These are phyloP conservation scores for Lerista edwardsae DNA, from an alignment of 2,797 vertebrate species.

Conservation along the genomic window DNA sequence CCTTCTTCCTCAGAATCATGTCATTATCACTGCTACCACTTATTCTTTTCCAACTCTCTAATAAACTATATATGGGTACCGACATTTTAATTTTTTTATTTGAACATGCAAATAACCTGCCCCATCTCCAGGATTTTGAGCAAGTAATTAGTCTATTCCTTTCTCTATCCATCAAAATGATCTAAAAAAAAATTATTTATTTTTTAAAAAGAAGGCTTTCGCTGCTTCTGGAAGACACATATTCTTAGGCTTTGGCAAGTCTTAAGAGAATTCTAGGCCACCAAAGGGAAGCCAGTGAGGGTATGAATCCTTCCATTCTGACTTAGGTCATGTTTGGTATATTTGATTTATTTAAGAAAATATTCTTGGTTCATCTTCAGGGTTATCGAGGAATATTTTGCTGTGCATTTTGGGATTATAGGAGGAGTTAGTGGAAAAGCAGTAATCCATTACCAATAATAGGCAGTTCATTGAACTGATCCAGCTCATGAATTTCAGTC, in stretches of 20 bases:
- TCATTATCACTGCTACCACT: background rate
- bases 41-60: background rate
- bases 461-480: background rate
- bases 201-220: too few species aligned
- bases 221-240: background rate
- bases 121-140: background rate
- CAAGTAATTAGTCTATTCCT: background rate
- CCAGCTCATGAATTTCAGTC: background rate
- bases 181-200: too few species aligned
- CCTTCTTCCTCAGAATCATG: background rate
- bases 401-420: background rate
- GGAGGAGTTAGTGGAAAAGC: background rate
- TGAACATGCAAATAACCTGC: background rate
- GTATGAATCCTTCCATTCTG: background rate
- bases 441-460: background rate
- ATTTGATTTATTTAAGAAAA: background rate
- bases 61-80: background rate
- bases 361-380: background rate
- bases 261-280: background rate
- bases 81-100: background rate
- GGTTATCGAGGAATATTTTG: background rate
- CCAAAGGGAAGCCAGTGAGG: too few species aligned
- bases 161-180: background rate
- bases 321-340: background rate
- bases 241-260: background rate